Base-by-base conservation (phyloP, 2,888 invertebrate genomes). In the Brachylomia viminalis region DNA sequence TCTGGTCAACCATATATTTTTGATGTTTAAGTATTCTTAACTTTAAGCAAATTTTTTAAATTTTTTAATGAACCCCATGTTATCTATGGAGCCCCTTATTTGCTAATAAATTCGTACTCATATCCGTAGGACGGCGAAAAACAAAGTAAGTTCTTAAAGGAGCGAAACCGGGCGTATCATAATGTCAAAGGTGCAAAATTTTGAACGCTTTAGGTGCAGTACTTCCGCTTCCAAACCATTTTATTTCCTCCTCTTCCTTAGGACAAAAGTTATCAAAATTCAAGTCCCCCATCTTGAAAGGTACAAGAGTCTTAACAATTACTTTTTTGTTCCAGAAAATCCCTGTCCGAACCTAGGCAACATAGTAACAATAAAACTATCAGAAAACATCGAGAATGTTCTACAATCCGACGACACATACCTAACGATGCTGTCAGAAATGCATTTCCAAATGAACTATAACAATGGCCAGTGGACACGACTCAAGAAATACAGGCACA, bases 361-460 rank as follows among this genome's bases (percentile, higher is more conserved):
- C 95, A 98, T 99, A 88, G 98, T 99, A 13, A 99, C 99, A 74
- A 99, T 99, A 87, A 99, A 99, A 95, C 96, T 99, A 75, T 99
- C 98, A 62, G 99, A 99, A 94, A 98, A 98, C 92, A 98, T 97
- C 90, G 99, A 99, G 94, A 98, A 98, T 88, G 98, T 99, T 0
- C 97, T 98, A 20, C 99, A 99, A 91, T 97, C 98, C 0, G 99
- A 99, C 93, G 98, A 98, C 84, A 98, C 98, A 0, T 98, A 98
- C 89, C 96, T 97, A 38, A 97, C 98, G 0, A 98, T 98, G 98
- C 95, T 98, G 71, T 98, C 98, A 0, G 99, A 99, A 94, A 99
- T 99, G 84, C 99, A 99, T 95, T 99, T 99, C 97, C 99, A 99
- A 94, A 99, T 99, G 98, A 99, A 99, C 96, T 99, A 99, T 95